Evolutionary conservation across 2,113 vertebrate species (phyloP).

Genomic region (Apodemus sylvaticus): DNA sequence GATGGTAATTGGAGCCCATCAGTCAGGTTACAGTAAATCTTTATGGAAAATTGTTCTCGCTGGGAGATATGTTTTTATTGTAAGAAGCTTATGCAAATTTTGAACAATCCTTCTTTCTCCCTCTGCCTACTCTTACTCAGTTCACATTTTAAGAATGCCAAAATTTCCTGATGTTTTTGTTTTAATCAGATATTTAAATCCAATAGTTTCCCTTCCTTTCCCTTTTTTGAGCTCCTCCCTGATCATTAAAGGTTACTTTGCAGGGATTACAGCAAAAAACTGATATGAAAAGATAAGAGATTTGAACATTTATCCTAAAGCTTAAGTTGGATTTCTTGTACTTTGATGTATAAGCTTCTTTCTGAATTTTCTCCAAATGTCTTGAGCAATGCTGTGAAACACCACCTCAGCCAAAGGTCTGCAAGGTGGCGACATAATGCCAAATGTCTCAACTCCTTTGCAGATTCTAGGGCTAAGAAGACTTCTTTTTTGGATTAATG

Average conservation of each 20-base stretch:
- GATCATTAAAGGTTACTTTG: conserved; percentile 74
- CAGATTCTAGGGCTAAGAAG: conserved; percentile 70
- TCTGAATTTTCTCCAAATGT: conserved; percentile 82
- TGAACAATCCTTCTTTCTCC: not conserved
- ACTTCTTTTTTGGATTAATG: conserved; percentile 67
- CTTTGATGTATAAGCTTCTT: conserved; percentile 85
- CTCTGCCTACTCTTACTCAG: conserved; percentile 16
- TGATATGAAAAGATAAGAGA: conserved; percentile 85
- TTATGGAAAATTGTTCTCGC: conserved; percentile 49
- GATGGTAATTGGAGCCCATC: conserved; percentile 2
- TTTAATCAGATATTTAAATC: conserved; percentile 78
- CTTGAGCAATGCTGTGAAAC: conserved; percentile 73
- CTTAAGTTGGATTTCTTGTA: conserved; percentile 84
- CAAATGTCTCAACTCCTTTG: conserved; percentile 42
- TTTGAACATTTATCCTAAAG: conserved; percentile 85
- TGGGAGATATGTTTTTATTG: conserved; percentile 24
- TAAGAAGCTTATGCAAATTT: conserved; percentile 37
- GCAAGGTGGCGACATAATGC: conserved; percentile 75
- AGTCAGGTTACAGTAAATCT: conserved; percentile 8
- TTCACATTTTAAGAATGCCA: conserved; percentile 65
- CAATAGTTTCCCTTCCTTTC: conserved; percentile 59
- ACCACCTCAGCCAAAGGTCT: conserved; percentile 80
- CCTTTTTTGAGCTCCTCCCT: conserved; percentile 66
- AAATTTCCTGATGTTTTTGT: conserved; percentile 54
- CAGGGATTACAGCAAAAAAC: conserved; percentile 83